phyloP scores from a whole-genome alignment of 92 coral and sea anemone genomes.

The Actinostola sp. region DNA sequence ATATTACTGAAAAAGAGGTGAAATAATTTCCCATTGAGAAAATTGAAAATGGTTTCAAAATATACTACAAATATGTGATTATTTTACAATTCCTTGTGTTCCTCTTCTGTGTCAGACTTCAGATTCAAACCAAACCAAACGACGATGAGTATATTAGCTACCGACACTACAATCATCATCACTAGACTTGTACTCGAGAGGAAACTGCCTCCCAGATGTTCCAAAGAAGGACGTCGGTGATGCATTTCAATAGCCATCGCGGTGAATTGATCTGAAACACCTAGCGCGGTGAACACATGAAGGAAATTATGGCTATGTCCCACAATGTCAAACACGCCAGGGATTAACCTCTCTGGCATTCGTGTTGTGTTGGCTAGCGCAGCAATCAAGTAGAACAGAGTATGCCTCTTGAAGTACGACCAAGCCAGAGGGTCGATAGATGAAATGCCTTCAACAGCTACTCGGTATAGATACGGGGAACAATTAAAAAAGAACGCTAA shows the following conservation, averaged over 20 bases:
- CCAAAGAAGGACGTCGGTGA: slow-evolving; percentile 60
- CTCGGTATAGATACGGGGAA: slow-evolving; percentile 77
- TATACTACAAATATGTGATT: not conserved
- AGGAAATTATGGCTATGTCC: slow-evolving; percentile 98
- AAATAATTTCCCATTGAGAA: too few relatives aligned
- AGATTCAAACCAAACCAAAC: slow-evolving; percentile 77
- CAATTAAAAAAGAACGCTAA: slow-evolving; percentile 81
- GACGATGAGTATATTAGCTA: slow-evolving; percentile 75
- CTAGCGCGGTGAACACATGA: slow-evolving; percentile 90
- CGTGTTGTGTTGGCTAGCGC: slow-evolving; percentile 87
- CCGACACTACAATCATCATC: slow-evolving; percentile 66
- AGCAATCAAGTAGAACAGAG: slow-evolving; percentile 73
- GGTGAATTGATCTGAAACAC: slow-evolving; percentile 88
- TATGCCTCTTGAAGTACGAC: slow-evolving; percentile 83
- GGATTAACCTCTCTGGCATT: slow-evolving; percentile 90
- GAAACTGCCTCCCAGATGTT: slow-evolving; percentile 48
- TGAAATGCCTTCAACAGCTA: slow-evolving; percentile 49
- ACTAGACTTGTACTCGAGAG: slow-evolving; percentile 73
- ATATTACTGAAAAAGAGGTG: too few relatives aligned
- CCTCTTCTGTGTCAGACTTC: slow-evolving; percentile 92
- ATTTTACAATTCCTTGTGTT: slow-evolving; percentile 46
- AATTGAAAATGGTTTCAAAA: too few relatives aligned
- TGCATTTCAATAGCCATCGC: slow-evolving; percentile 85
- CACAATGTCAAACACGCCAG: slow-evolving; percentile 84
- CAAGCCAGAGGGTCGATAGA: slow-evolving; percentile 54